Evolutionary conservation across 2,797 vertebrate species (phyloP).

Genomic region (Hylomyscus alleni): DNA sequence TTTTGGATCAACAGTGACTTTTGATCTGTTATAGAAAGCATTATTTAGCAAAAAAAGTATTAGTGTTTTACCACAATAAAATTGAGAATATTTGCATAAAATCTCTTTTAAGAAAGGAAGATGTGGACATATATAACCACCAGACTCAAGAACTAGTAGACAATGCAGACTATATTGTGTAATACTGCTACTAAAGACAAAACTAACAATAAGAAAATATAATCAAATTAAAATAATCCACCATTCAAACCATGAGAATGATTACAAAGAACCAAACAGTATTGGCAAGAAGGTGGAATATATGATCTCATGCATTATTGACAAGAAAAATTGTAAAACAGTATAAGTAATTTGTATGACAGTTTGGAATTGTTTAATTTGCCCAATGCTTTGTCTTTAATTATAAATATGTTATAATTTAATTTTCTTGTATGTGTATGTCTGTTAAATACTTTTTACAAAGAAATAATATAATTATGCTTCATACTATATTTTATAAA

Average conservation of each 20-base stretch:
- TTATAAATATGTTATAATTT: slow-evolving; percentile 19
- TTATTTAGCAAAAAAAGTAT: background rate
- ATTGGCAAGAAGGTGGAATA: background rate
- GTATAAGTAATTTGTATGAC: background rate
- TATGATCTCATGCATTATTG: background rate
- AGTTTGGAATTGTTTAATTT: background rate
- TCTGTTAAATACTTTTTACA: background rate
- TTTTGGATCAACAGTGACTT: background rate
- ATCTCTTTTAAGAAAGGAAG: background rate
- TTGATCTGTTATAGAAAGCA: background rate
- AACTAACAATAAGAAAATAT: background rate
- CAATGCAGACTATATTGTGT: background rate
- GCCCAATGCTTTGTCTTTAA: background rate
- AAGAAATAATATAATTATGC: background rate
- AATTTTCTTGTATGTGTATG: background rate
- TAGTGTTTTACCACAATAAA: background rate
- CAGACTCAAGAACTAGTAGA: background rate
- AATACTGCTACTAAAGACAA: background rate
- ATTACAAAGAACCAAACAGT: background rate
- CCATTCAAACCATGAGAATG: background rate
- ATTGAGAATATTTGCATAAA: background rate
- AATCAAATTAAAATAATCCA: slow-evolving; percentile 18
- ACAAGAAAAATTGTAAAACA: background rate
- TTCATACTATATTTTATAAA: background rate
- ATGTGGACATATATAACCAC: background rate